A percentile compares a stretch with the other conserved stretches of the same genome.
Evolutionary conservation across 2,888 invertebrate genomes (phyloP).

Genomic region (Macrosoma leucophasiata): DNA sequence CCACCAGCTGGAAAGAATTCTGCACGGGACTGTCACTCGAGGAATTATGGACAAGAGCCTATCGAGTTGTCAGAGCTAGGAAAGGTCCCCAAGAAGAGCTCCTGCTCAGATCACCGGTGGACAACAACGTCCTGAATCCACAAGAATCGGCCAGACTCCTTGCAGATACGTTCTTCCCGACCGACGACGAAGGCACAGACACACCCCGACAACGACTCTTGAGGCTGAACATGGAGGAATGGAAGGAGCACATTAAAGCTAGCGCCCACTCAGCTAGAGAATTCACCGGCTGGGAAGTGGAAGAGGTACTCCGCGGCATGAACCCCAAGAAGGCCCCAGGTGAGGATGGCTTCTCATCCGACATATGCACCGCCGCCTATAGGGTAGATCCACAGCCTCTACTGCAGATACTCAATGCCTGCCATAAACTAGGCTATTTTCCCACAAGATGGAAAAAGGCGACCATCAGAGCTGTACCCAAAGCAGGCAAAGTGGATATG

Average conservation of each 20-base stretch:
- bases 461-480: slow-evolving; percentile 2
- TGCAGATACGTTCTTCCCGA: slow-evolving; percentile 13
- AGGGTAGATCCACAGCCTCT: slow-evolving; percentile 13
- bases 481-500: slow-evolving; percentile 7
- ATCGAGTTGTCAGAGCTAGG: slow-evolving; percentile 8
- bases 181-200: slow-evolving; percentile 2
- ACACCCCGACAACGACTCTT: slow-evolving; percentile 1
- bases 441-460: slow-evolving; percentile 4
- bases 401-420: slow-evolving; percentile 18
- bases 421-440: slow-evolving; percentile 12
- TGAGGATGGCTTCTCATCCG: slow-evolving; percentile 16
- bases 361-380: slow-evolving; percentile 11
- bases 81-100: slow-evolving; percentile 3
- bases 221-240: background rate
- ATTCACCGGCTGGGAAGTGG: no score
- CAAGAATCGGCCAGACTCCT: slow-evolving; percentile 8
- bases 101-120: background rate
- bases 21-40: slow-evolving; percentile 11
- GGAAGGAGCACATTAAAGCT: slow-evolving; percentile 2
- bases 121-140: background rate
- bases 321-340: slow-evolving; percentile 20
- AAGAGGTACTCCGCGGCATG: no score
- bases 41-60: slow-evolving; percentile 15
- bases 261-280: slow-evolving; percentile 15
- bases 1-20: slow-evolving; percentile 15